A percentile compares a stretch with the other conserved stretches of the same genome.
These are phyloP conservation scores for Erithacus rubecula DNA, from an alignment of 2,797 vertebrate species.

Conservation along the genomic window DNA sequence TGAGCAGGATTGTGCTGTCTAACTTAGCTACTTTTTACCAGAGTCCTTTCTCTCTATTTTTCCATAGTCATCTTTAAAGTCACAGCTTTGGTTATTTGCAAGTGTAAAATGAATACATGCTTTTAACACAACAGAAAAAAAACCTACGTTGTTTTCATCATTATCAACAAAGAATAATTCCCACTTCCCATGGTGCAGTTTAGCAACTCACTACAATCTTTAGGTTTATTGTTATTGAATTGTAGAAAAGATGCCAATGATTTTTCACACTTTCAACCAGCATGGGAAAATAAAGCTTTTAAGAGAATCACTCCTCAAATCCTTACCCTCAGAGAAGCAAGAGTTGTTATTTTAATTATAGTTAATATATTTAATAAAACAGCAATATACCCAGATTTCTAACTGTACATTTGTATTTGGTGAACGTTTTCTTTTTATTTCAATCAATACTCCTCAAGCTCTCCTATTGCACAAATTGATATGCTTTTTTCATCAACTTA, in stretches of 20 bases:
- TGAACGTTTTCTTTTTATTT: fast-evolving
- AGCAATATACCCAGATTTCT: not conserved
- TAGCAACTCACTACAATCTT: not conserved
- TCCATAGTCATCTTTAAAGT: not conserved
- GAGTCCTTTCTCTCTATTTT: not conserved
- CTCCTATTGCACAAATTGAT: not conserved
- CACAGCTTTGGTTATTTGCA: not conserved
- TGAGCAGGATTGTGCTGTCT: too few species aligned
- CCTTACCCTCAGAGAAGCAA: not conserved
- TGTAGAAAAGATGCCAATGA: not conserved
- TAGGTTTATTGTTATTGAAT: not conserved
- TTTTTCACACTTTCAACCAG: not conserved
- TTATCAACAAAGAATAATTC: not conserved
- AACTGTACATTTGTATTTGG: not conserved
- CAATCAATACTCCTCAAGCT: not conserved
- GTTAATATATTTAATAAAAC: not conserved
- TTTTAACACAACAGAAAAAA: not conserved
- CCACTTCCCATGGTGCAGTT: not conserved
- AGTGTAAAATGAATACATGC: not conserved
- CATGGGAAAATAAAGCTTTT: not conserved
- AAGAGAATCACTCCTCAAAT: not conserved
- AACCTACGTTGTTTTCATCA: not conserved
- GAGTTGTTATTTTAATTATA: not conserved
- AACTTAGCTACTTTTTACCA: too few species aligned
- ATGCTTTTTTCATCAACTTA: not conserved